Evolutionary conservation across 2,113 vertebrate genomes (phyloP), one percentile per base, ranked within the genome.

Genomic region (Syngnathus scovelli): DNA sequence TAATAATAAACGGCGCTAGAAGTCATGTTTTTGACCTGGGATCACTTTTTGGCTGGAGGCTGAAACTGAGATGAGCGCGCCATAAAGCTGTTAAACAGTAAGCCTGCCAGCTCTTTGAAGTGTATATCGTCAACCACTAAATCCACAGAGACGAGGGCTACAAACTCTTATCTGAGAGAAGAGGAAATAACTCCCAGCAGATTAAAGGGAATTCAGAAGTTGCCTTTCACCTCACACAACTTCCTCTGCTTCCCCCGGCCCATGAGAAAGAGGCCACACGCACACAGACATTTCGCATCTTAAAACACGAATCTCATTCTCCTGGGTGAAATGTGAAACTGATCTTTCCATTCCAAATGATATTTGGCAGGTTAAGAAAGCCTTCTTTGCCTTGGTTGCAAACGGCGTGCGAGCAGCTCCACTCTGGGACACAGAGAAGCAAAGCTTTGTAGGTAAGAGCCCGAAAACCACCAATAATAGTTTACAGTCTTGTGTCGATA

Each of bases 371-470:
- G 97, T 98, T 36, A 98, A 99, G 88, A 99, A 98, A 89, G 97
- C 97, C 1, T 99, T 99, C 86, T 99, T 97, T 77, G 96, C 97
- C 65, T 90, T 99, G 88, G 97, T 98, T 65, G 95, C 96, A 74
- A 98, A 99, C 9, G 96, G 97, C 63, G 97, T 99, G 23, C 92
- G 97, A 74, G 97, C 97, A 67, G 97, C 97, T 66, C 96, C 97
- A 0, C 90, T 99, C 60, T 99, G 97, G 97, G 97, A 99, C 85
- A 95, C 95, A 66, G 97, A 96, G 89, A 95, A 94, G 77, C 97
- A 98, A 83, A 96, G 95, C 89, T 99, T 99, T 92, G 95, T 99
- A 90, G 96, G 96, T 98, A 89, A 94, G 96, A 0, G 9, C 2
- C 2, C 3, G 0, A 0, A 63, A 21, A 64, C 8, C 9, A 21